These are phyloP conservation scores for Cephus spinipes DNA, from an alignment of 2,888 invertebrate species.

Conservation along the genomic window DNA sequence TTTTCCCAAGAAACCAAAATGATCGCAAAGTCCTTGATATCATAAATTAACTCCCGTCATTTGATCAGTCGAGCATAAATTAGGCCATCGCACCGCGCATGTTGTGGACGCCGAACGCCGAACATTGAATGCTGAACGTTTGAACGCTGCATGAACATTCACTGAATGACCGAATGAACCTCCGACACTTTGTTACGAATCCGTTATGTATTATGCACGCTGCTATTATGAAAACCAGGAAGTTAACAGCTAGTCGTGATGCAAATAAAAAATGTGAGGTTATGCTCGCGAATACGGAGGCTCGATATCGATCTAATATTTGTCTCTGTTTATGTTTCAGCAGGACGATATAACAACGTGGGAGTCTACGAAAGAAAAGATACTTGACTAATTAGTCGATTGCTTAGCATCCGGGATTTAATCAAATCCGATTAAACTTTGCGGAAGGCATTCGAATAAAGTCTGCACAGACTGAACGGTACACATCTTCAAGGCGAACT, in stretches of 20 bases:
- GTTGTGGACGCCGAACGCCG: not conserved
- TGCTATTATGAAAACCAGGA: not conserved
- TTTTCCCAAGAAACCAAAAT: constrained; percentile 4
- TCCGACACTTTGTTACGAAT: not conserved
- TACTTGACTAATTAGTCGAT: not conserved
- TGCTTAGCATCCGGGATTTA: not conserved
- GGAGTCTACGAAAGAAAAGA: not conserved
- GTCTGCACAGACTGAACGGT: not conserved
- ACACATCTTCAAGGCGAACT: not conserved
- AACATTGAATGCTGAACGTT: not conserved
- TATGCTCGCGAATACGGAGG: not conserved
- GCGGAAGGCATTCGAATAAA: not conserved
- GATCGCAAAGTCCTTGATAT: constrained; percentile 12
- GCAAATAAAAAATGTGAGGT: not conserved
- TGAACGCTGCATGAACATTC: not conserved
- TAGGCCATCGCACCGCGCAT: constrained; percentile 14
- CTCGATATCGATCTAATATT: not conserved
- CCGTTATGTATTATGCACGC: not conserved
- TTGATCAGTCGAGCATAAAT: constrained; percentile 14
- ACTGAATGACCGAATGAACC: not conserved
- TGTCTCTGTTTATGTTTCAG: not conserved
- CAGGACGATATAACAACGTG: not conserved
- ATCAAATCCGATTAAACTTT: not conserved
- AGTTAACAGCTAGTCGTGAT: not conserved
- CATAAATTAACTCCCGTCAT: constrained; percentile 14